Conservation (phyloP, 2,797 vertebrate genomes). For the Lepus townsendii region DNA sequence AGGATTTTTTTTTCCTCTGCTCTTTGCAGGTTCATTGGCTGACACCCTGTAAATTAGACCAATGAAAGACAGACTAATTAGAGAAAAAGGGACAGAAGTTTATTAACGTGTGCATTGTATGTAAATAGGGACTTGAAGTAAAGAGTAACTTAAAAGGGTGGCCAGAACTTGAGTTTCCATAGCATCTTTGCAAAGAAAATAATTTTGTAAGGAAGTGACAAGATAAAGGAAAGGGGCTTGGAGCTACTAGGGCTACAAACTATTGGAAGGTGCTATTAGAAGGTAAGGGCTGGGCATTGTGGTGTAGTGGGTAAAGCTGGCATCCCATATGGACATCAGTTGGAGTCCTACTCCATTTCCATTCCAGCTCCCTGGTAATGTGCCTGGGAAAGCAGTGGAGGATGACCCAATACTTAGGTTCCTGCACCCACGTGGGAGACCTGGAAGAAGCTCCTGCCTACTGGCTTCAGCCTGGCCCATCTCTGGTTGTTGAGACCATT, state of each 20-base stretch:
- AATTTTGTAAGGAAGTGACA: not conserved
- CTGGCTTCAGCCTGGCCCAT: no score
- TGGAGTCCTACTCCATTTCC: no score
- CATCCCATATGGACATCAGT: no score
- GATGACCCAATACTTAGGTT: no score
- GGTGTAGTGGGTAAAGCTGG: no score
- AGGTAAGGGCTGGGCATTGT: not conserved
- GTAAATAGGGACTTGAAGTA: not conserved
- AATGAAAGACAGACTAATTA: not conserved
- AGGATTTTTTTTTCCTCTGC: not conserved
- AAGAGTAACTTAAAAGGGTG: not conserved
- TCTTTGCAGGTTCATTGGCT: not conserved
- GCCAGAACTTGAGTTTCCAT: not conserved
- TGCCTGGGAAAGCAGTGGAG: no score
- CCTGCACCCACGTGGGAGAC: no score
- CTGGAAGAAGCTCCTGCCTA: no score
- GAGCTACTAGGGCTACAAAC: not conserved
- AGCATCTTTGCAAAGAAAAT: not conserved
- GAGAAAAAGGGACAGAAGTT: not conserved
- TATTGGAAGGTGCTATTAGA: fast-evolving
- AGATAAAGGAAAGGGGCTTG: not conserved
- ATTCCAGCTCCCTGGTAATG: no score
- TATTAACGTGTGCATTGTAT: not conserved
- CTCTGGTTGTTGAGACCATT: no score
- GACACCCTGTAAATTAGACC: not conserved